phyloP scores from a whole-genome alignment of 2,888 invertebrate species.

The Dione vanillae region DNA sequence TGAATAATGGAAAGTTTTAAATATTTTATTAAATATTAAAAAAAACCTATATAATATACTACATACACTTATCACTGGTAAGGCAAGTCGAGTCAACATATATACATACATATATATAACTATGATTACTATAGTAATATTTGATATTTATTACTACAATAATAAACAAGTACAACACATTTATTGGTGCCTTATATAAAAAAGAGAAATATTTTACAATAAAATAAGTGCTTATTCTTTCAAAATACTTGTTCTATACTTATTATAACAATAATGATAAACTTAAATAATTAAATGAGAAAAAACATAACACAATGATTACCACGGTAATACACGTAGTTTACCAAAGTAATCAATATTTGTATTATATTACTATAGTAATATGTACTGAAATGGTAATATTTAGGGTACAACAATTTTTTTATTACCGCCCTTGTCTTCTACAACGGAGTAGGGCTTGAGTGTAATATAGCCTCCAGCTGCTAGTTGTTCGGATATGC shows the following conservation, averaged over 20 bases:
- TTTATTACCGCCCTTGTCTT: constrained; percentile 54
- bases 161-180: neutral
- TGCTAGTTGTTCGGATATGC: constrained; percentile 64
- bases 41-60: no score
- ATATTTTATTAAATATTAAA: no score
- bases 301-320: no score
- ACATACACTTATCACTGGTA: no score
- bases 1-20: no score
- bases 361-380: neutral
- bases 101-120: neutral
- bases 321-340: no score
- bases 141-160: neutral
- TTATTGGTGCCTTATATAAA: neutral
- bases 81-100: no score
- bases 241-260: no score
- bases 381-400: neutral
- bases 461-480: constrained; percentile 57
- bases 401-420: constrained; percentile 58
- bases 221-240: neutral
- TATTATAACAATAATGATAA: no score
- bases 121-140: neutral
- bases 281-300: no score
- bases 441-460: constrained; percentile 53
- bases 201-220: neutral
- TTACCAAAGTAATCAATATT: no score